Evolutionary conservation across 1,140 invertebrate species (phyloP).

Genomic region (Drosophila yakuba): DNA sequence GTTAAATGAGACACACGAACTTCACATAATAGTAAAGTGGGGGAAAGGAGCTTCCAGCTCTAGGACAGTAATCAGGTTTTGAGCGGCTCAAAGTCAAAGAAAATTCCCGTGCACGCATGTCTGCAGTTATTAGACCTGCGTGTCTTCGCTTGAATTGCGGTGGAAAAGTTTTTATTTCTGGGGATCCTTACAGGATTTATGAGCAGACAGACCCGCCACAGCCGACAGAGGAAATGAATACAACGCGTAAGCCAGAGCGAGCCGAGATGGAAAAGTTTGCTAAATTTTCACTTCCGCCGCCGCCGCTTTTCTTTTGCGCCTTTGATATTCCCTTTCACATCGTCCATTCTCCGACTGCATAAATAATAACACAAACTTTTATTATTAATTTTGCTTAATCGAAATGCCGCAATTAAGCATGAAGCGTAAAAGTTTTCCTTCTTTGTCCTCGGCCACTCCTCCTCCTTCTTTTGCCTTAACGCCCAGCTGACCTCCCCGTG

Average conservation of each 20-base stretch:
- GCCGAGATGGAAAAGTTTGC: conserved; percentile 37
- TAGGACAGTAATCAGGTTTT: conserved; percentile 22
- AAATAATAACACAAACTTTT: conserved; percentile 79
- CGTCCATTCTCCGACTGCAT: conserved; percentile 42
- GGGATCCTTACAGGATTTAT: conserved; percentile 36
- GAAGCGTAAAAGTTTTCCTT: conserved; percentile 64
- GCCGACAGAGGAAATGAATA: not conserved
- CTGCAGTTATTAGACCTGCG: conserved; percentile 23
- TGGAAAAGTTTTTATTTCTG: conserved; percentile 26
- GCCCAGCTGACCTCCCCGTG: conserved; percentile 14
- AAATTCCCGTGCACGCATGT: conserved; percentile 30
- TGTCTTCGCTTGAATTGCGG: conserved; percentile 5
- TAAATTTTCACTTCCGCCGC: conserved; percentile 37
- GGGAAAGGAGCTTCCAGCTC: not conserved
- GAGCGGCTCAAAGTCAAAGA: not conserved
- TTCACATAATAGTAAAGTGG: conserved; percentile 19
- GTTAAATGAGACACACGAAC: conserved; percentile 41
- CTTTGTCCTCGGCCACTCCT: conserved; percentile 19
- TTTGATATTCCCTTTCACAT: conserved; percentile 27
- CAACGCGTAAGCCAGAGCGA: not conserved
- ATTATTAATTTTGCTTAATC: conserved; percentile 81
- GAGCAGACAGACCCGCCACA: not conserved
- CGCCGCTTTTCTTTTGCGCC: conserved; percentile 33
- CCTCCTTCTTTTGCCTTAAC: conserved; percentile 30
- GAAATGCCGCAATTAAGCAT: conserved; percentile 79